A percentile compares a stretch with the other conserved stretches of the same genome.
phyloP scores from a whole-genome alignment of 2,888 invertebrate species.

The Bhutanitis thaidina region DNA sequence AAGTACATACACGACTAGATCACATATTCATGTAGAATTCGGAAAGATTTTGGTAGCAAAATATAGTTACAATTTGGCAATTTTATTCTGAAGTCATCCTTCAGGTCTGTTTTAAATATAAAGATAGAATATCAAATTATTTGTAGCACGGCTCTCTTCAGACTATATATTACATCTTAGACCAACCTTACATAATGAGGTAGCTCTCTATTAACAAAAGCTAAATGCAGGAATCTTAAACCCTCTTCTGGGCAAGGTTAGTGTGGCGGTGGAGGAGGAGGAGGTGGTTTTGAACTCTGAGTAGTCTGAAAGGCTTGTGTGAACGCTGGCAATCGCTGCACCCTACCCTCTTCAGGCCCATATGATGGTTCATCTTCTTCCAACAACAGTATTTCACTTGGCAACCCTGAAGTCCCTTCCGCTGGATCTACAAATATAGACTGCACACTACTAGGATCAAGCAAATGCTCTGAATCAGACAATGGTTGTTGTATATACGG shows the following conservation, averaged over 20 bases:
- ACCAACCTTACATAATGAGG: constrained; percentile 75
- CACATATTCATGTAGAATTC: constrained; percentile 79
- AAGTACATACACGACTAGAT: constrained; percentile 80
- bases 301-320: constrained; percentile 73
- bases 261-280: constrained; percentile 71
- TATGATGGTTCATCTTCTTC: constrained; percentile 37
- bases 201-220: constrained; percentile 65
- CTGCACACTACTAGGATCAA: constrained; percentile 53
- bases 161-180: constrained; percentile 71
- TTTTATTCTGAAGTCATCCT: constrained; percentile 45
- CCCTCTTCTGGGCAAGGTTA: constrained; percentile 39
- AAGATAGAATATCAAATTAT: constrained; percentile 48
- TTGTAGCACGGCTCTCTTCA: constrained; percentile 51
- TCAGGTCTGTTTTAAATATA: constrained; percentile 43
- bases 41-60: constrained; percentile 77
- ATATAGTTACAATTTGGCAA: constrained; percentile 68
- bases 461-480: constrained; percentile 47
- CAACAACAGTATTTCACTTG: constrained; percentile 59
- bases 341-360: constrained; percentile 48
- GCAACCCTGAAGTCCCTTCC: constrained; percentile 65
- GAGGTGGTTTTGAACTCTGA: constrained; percentile 63
- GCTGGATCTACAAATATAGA: constrained; percentile 64
- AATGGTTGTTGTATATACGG: constrained; percentile 33
- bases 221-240: constrained; percentile 61
- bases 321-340: constrained; percentile 66